A percentile compares a stretch with the other conserved stretches of the same genome.
Conservation (phyloP, 2,113 vertebrate species). For the Oplegnathus fasciatus region DNA sequence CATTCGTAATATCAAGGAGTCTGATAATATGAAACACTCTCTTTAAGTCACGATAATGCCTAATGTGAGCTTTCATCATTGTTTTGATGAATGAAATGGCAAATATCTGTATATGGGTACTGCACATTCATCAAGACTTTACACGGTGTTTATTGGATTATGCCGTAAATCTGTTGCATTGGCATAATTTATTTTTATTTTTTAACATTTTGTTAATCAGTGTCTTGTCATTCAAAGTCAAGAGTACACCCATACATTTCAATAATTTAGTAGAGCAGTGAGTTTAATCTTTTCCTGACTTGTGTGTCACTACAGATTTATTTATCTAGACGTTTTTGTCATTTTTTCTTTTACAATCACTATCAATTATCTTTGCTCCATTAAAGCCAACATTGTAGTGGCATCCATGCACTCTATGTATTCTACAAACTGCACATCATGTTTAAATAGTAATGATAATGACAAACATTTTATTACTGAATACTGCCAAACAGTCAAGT, state of each 20-base stretch:
- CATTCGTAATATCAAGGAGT: neutral
- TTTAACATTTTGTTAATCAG: constrained; percentile 1
- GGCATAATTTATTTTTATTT: constrained; percentile 6
- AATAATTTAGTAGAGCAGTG: constrained; percentile 66
- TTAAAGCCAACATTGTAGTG: neutral
- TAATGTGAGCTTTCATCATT: constrained; percentile 15
- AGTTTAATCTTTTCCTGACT: constrained; percentile 23
- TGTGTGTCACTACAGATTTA: constrained; percentile 6
- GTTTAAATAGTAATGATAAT: constrained; percentile 8
- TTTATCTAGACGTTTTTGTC: neutral
- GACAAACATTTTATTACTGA: constrained; percentile 28
- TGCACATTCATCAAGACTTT: constrained; percentile 5
- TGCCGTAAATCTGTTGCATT: constrained; percentile 21
- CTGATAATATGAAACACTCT: neutral
- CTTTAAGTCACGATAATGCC: constrained; percentile 1
- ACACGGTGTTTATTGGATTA: constrained; percentile 18
- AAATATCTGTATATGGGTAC: constrained; percentile 6
- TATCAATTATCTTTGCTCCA: neutral
- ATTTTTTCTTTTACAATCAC: neutral
- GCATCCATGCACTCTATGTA: constrained; percentile 1
- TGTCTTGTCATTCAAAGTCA: constrained; percentile 28
- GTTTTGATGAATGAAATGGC: constrained; percentile 9
- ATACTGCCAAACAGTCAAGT: constrained; percentile 31
- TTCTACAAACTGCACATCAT: constrained; percentile 28
- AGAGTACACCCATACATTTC: neutral